Percentiles rank a stretch among this genome's conserved stretches.
phyloP scores from a whole-genome alignment of 1,140 invertebrate genomes.

The Meloidogyne chitwoodi region DNA sequence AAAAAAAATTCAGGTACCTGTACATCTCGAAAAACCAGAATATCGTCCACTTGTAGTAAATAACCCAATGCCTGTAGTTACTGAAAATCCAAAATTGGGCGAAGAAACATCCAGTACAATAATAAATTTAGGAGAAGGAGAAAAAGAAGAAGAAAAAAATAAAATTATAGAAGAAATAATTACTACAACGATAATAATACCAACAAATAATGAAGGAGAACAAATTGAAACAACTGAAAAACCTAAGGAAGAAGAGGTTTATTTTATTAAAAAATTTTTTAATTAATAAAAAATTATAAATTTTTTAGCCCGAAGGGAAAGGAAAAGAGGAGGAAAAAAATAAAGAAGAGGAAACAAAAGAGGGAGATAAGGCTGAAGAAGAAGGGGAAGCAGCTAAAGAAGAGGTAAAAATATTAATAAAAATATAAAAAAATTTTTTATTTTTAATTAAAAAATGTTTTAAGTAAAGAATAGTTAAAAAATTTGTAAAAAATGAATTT shows the following conservation, averaged over 20 bases:
- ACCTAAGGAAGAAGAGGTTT: not conserved
- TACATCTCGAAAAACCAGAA: slow-evolving; percentile 17
- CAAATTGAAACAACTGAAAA: not conserved
- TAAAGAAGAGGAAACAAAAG: not conserved
- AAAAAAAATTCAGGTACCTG: not conserved
- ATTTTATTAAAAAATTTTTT: not conserved
- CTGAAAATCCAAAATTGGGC: not conserved
- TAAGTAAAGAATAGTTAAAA: not conserved
- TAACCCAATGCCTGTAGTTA: not conserved
- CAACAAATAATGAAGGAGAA: not conserved
- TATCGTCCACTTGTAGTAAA: slow-evolving; percentile 13
- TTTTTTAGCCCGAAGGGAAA: not conserved
- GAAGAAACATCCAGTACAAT: not conserved
- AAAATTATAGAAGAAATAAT: not conserved
- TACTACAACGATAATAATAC: not conserved
- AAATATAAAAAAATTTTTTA: not conserved
- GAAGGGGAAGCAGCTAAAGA: not conserved
- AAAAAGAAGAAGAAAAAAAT: not conserved
- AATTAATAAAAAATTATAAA: not conserved
- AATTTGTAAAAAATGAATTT: not conserved
- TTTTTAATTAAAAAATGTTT: not conserved
- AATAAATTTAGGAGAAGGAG: slow-evolving; percentile 17
- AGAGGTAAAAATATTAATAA: not conserved
- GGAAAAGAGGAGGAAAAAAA: not conserved
- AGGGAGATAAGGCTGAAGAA: not conserved